Conservation (phyloP, 1,140 invertebrate genomes). For the Glomeris maerens region DNA sequence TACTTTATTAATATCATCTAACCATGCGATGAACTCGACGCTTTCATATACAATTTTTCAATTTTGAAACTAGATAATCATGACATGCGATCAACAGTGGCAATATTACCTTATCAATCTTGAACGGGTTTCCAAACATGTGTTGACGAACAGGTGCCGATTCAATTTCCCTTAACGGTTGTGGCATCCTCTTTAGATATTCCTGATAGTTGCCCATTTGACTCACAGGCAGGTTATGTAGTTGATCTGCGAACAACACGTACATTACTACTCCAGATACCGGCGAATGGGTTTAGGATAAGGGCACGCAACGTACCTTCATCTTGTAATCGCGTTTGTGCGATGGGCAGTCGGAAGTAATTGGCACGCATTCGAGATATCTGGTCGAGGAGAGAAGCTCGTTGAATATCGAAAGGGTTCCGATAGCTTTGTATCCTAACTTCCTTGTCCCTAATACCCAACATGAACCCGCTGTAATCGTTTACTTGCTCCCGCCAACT, state of each 20-base stretch:
- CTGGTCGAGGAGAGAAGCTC: conserved; percentile 77
- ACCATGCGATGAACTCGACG: too few relatives aligned
- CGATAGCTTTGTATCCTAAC: conserved; percentile 60
- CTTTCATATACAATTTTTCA: background rate
- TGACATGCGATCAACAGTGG: too few relatives aligned
- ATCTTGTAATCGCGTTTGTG: conserved; percentile 59
- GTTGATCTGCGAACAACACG: conserved; percentile 46
- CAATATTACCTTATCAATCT: conserved; percentile 64
- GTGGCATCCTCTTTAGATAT: conserved; percentile 84
- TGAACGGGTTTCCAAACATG: conserved; percentile 99
- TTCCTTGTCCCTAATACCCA: conserved; percentile 42
- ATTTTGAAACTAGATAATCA: background rate
- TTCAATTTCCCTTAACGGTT: conserved; percentile 84
- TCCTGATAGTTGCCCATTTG: conserved; percentile 99
- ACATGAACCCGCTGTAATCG: conserved; percentile 72
- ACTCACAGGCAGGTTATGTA: conserved; percentile 85
- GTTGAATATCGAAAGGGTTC: conserved; percentile 90
- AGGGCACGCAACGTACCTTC: conserved; percentile 39
- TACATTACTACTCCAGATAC: background rate
- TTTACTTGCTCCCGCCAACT: conserved; percentile 63
- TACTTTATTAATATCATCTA: too few relatives aligned
- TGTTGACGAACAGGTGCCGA: conserved; percentile 88
- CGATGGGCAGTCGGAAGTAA: conserved; percentile 64
- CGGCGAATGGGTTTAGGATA: too few relatives aligned
- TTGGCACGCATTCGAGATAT: conserved; percentile 86